Percentiles rank a stretch among this genome's conserved stretches.
These are phyloP conservation scores for Eulemur rufifrons DNA, from an alignment of 2,113 vertebrate species.

Conservation along the genomic window DNA sequence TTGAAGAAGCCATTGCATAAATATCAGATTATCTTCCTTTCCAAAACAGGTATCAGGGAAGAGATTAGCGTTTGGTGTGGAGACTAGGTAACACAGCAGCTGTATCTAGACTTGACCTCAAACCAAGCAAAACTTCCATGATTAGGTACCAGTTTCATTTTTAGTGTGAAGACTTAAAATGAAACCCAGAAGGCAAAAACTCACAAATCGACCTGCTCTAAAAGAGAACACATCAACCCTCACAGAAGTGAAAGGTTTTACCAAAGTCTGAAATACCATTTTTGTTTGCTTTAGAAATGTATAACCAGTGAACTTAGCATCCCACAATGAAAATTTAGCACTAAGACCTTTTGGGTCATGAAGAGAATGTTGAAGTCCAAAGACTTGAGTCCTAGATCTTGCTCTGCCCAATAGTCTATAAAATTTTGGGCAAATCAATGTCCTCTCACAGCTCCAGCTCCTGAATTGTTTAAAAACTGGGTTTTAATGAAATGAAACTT, in stretches of 20 bases:
- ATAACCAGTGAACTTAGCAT: background rate
- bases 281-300: constrained; percentile 3
- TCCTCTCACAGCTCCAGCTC: background rate
- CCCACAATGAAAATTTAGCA: background rate
- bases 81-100: background rate
- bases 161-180: background rate
- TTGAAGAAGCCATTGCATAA: background rate
- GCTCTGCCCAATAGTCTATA: background rate
- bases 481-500: background rate
- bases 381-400: background rate
- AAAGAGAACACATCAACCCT: background rate
- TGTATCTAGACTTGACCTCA: constrained; percentile 39
- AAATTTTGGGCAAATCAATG: background rate
- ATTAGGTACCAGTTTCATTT: constrained; percentile 53
- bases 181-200: constrained; percentile 64
- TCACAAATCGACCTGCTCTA: background rate
- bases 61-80: background rate
- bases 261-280: background rate
- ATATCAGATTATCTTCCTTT: background rate
- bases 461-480: background rate
- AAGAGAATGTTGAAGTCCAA: background rate
- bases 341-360: background rate
- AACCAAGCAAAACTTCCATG: constrained; percentile 25
- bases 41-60: background rate
- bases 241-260: constrained; percentile 32